Evolutionary conservation across 2,797 vertebrate species (phyloP).

Genomic region (Lycodopsis pacificus): DNA sequence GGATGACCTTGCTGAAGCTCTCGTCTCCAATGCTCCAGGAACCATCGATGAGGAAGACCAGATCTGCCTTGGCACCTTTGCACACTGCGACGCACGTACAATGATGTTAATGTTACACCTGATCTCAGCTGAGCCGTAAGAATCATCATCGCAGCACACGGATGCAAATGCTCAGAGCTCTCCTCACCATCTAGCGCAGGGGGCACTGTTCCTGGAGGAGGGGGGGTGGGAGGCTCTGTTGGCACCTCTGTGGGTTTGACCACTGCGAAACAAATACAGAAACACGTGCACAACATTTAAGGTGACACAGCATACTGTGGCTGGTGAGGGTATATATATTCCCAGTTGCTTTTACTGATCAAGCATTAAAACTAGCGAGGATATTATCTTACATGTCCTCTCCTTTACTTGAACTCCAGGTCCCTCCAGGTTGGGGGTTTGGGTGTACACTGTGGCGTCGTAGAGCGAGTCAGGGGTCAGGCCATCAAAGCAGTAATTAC

Average conservation of each 20-base stretch:
- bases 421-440: conserved; percentile 95
- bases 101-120: conserved; percentile 1
- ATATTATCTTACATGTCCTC: conserved; percentile 86
- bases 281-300: neutral
- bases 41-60: conserved; percentile 98
- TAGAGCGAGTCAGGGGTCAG: conserved; percentile 92
- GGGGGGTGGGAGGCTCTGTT: conserved; percentile 91
- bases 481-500: conserved; percentile 91
- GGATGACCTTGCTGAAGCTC: conserved; percentile 96
- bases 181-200: conserved; percentile 93
- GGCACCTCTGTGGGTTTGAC: conserved; percentile 93
- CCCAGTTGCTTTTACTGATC: neutral
- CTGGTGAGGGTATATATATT: neutral
- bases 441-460: conserved; percentile 91
- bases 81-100: conserved; percentile 86
- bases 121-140: neutral
- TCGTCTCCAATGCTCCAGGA: conserved; percentile 99
- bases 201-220: conserved; percentile 92
- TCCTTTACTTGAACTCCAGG: conserved; percentile 92
- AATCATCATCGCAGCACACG: neutral
- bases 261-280: conserved; percentile 80
- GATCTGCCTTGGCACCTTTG: conserved; percentile 96
- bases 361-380: neutral
- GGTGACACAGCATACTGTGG: neutral
- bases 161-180: neutral